Evolutionary conservation across 2,888 invertebrate species (phyloP).

Genomic region (Odontocerum albicorne): DNA sequence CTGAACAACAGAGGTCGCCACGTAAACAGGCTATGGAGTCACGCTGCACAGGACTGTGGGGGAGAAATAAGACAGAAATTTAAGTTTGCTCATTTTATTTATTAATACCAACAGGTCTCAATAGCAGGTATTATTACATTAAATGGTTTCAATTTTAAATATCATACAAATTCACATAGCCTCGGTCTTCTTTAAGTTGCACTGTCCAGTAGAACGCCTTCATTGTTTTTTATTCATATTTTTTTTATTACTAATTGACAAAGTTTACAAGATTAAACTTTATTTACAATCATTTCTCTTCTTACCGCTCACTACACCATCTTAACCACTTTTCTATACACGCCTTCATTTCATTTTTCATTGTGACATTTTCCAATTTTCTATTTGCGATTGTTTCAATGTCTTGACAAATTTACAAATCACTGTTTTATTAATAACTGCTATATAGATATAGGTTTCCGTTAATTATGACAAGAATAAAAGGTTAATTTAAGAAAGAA

Average conservation of each 20-base stretch:
- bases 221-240: not conserved
- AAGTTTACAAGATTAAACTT: conserved; percentile 1
- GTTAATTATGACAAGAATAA: no score
- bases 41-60: no score
- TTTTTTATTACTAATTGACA: conserved; percentile 11
- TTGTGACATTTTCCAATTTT: not conserved
- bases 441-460: no score
- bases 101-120: conserved; percentile 9
- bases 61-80: no score
- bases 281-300: conserved; percentile 1
- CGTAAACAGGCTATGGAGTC: no score
- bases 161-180: no score
- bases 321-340: not conserved
- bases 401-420: no score
- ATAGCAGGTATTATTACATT: not conserved
- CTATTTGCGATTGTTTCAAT: no score
- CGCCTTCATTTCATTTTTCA: not conserved
- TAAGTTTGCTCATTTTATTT: conserved; percentile 6
- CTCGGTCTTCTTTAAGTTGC: not conserved
- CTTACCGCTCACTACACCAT: not conserved
- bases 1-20: no score
- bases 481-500: no score
- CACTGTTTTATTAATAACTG: no score
- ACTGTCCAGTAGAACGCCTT: not conserved
- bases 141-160: not conserved